phyloP scores from a whole-genome alignment of 2,113 vertebrate species.

The Apaloderma vittatum region DNA sequence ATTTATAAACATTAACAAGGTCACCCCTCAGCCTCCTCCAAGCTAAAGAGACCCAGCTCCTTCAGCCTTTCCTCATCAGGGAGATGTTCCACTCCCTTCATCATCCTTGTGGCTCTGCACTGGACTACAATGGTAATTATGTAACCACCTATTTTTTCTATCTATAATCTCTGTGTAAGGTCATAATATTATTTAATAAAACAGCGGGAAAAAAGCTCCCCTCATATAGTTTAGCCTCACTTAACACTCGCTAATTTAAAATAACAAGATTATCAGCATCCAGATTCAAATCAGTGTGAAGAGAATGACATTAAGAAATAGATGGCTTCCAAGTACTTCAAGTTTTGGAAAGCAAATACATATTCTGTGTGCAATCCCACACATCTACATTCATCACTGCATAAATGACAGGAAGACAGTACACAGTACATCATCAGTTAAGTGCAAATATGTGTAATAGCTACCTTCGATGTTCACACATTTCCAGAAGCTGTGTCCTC shows the following conservation, averaged over 20 bases:
- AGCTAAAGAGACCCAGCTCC: too few species aligned
- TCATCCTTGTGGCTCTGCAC: too few species aligned
- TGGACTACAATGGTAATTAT: too few species aligned
- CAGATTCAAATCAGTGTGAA: not conserved
- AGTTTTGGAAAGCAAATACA: not conserved
- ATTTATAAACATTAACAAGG: too few species aligned
- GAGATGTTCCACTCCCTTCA: too few species aligned
- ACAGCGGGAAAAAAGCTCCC: not conserved
- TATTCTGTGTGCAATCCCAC: not conserved
- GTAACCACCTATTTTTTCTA: not conserved
- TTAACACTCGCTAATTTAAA: not conserved
- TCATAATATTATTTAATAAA: not conserved
- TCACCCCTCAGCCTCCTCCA: too few species aligned
- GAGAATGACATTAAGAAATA: not conserved
- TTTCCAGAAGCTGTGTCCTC: slow-evolving; percentile 57
- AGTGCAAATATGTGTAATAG: not conserved
- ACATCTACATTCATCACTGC: not conserved
- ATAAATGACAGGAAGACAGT: not conserved
- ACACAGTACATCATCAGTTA: not conserved
- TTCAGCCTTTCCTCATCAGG: too few species aligned
- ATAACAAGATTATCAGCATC: not conserved
- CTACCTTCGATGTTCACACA: slow-evolving; percentile 75
- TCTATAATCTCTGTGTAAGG: not conserved
- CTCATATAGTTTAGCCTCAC: not conserved
- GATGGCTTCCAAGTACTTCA: not conserved